Conservation (phyloP, 2,888 invertebrate species). For the Machimus rusticus region DNA sequence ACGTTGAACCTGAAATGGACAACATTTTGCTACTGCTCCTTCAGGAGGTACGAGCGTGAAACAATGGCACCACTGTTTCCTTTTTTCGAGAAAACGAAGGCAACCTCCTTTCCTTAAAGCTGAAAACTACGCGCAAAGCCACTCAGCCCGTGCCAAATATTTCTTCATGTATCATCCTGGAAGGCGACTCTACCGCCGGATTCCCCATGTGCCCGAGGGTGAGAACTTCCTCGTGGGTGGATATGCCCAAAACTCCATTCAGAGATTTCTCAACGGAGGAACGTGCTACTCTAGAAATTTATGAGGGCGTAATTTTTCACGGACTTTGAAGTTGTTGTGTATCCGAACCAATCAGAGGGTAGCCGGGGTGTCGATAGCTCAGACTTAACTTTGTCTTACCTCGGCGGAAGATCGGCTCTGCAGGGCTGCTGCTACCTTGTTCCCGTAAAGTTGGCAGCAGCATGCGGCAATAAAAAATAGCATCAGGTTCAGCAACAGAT, state of each 20-base stretch:
- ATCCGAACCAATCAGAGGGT: neutral
- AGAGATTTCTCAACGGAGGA: neutral
- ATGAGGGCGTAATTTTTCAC: slow-evolving; percentile 31
- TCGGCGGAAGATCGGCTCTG: neutral
- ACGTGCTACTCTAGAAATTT: slow-evolving; percentile 16
- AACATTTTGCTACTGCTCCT: neutral
- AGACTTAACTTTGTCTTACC: slow-evolving; percentile 1
- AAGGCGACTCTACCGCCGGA: neutral
- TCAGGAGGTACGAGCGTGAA: neutral
- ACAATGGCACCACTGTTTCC: neutral
- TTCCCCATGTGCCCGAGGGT: neutral
- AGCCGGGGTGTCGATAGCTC: slow-evolving; percentile 7
- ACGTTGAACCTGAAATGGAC: neutral
- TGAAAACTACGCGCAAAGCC: neutral
- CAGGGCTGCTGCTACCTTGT: neutral
- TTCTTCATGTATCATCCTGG: neutral
- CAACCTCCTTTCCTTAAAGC: neutral
- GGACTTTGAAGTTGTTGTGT: slow-evolving; percentile 1
- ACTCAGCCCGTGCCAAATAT: neutral
- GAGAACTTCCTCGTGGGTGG: neutral
- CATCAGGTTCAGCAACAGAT: slow-evolving; percentile 30
- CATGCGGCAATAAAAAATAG: slow-evolving; percentile 29
- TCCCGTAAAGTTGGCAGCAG: neutral
- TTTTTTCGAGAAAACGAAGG: neutral
- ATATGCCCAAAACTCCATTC: neutral